These are phyloP conservation scores for Malurus cyaneus DNA, from an alignment of 2,113 vertebrate genomes.

Conservation along the genomic window DNA sequence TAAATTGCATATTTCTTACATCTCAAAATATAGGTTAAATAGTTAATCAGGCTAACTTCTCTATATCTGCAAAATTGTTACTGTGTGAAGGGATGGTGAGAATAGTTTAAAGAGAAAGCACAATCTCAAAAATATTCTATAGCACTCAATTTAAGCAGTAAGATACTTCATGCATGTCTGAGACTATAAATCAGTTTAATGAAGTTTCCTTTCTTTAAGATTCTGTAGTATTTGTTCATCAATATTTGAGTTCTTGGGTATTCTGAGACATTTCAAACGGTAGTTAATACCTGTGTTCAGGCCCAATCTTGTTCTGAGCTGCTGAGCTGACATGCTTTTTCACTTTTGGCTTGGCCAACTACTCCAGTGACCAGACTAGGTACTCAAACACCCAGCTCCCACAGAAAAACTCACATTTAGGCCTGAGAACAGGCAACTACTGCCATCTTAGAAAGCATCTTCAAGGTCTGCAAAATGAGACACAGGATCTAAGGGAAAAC, in stretches of 20 bases:
- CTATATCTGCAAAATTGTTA: background rate
- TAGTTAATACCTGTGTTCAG: background rate
- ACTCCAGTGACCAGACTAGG: no score
- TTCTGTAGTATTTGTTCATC: background rate
- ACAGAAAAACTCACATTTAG: background rate
- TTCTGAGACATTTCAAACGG: background rate
- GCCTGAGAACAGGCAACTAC: background rate
- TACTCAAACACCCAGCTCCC: background rate
- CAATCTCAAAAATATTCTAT: background rate
- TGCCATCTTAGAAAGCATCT: background rate
- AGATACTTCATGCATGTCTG: background rate
- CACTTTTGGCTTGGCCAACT: background rate
- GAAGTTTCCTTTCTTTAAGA: background rate
- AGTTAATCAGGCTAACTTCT: background rate
- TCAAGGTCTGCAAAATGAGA: background rate
- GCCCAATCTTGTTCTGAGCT: background rate
- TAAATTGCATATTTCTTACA: background rate
- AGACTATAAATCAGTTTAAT: background rate
- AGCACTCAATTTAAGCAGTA: background rate
- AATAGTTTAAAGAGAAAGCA: background rate
- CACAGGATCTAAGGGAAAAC: background rate
- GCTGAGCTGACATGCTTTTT: background rate
- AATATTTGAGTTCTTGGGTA: background rate
- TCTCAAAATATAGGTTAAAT: background rate
- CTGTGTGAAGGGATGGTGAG: background rate